Conservation (phyloP, 1,140 invertebrate genomes). For the Heliconius melpomene region DNA sequence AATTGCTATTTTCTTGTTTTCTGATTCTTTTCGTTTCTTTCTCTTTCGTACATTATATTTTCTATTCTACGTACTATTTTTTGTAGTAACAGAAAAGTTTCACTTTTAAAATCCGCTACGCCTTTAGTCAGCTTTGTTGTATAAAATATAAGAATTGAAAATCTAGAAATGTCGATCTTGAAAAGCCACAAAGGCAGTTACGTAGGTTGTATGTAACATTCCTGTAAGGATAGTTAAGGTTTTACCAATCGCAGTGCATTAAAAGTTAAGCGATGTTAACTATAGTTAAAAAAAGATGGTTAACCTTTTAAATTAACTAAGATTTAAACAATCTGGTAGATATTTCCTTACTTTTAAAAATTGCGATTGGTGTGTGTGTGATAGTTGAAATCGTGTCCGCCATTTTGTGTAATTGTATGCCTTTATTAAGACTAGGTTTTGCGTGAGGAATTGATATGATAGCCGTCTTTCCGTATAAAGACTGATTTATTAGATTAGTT, state of each 20-base stretch:
- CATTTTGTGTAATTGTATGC: conserved; percentile 42
- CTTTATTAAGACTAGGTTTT: conserved; percentile 47
- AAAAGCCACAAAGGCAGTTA: conserved; percentile 9
- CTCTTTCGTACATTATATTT: not conserved
- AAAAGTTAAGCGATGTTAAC: not conserved
- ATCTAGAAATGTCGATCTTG: conserved; percentile 19
- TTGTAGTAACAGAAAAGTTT: not conserved
- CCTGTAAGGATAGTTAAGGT: conserved; percentile 29
- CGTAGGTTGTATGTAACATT: conserved; percentile 36
- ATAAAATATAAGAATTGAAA: not conserved
- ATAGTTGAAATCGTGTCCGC: conserved; percentile 29
- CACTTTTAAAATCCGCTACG: not conserved
- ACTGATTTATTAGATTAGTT: conserved; percentile 54
- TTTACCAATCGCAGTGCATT: conserved; percentile 28
- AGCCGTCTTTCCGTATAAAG: conserved; percentile 56
- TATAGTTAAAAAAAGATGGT: not conserved
- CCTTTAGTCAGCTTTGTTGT: not conserved
- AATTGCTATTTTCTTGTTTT: not conserved
- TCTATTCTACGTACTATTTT: not conserved
- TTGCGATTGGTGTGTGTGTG: conserved; percentile 31
- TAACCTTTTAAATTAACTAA: not conserved
- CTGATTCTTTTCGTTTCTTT: not conserved
- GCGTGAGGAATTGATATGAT: conserved; percentile 53
- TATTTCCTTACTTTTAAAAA: conserved; percentile 8
- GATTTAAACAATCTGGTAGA: not conserved